Conservation (phyloP, 2,888 invertebrate species). For the Dinocampus coccinellae region DNA sequence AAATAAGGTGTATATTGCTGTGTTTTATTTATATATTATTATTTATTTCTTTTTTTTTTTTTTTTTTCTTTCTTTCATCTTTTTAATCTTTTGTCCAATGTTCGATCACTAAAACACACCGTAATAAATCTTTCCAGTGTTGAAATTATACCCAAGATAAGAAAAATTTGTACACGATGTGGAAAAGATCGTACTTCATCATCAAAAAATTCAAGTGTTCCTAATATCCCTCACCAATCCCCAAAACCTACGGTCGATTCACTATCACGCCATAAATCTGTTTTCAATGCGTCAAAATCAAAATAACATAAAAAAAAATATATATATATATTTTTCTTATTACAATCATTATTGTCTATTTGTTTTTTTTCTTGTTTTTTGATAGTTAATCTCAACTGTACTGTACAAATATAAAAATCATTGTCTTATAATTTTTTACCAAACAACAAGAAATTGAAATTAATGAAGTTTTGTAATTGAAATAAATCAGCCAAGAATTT, state of each 20-base stretch:
- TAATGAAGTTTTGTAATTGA: slow-evolving; percentile 19
- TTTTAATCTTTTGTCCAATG: not conserved
- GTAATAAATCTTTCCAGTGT: slow-evolving; percentile 36
- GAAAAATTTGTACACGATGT: slow-evolving; percentile 53
- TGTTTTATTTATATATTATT: slow-evolving; percentile 27
- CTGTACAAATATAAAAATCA: not conserved
- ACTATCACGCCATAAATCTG: slow-evolving; percentile 40
- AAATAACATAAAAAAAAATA: not conserved
- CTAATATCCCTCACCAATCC: slow-evolving; percentile 42
- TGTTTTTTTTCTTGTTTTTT: not conserved
- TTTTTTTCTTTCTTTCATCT: slow-evolving; percentile 2
- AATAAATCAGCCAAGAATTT: slow-evolving; percentile 2
- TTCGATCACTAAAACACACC: slow-evolving; percentile 11
- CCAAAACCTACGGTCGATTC: slow-evolving; percentile 42
- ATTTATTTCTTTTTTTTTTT: slow-evolving; percentile 22
- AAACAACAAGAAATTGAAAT: not conserved
- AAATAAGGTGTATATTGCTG: too few species aligned
- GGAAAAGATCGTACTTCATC: slow-evolving; percentile 45
- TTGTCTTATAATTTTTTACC: slow-evolving; percentile 1
- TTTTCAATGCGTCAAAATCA: not conserved
- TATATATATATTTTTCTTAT: not conserved
- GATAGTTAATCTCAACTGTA: not conserved
- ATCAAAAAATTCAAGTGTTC: slow-evolving; percentile 33
- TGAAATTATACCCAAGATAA: slow-evolving; percentile 25
- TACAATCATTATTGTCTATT: not conserved